These are phyloP conservation scores for Pantala flavescens DNA, from an alignment of 1,140 invertebrate species.

Conservation along the genomic window DNA sequence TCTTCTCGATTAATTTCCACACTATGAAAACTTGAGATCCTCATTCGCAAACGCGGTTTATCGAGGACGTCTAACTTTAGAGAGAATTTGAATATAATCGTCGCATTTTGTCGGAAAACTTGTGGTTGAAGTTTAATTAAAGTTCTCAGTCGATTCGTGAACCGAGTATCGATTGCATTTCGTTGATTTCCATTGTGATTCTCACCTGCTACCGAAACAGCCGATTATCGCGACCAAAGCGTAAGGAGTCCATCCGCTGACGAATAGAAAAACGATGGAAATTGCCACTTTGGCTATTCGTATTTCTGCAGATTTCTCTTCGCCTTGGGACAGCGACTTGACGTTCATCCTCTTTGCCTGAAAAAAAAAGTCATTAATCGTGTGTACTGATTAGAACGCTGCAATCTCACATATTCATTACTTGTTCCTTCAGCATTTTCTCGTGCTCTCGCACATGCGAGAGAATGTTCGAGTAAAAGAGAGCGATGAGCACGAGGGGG, in stretches of 20 bases:
- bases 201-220: constrained; percentile 42
- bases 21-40: no score
- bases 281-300: constrained; percentile 65
- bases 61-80: no score
- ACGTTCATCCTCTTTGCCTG: constrained; percentile 75
- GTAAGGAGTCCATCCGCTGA: constrained; percentile 65
- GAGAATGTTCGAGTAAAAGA: constrained; percentile 58
- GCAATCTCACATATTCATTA: constrained; percentile 24
- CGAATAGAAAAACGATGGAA: constrained; percentile 55
- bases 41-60: no score
- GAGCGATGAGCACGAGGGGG: constrained; percentile 53
- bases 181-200: no score
- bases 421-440: constrained; percentile 58
- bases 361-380: constrained; percentile 17
- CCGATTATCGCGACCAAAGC: constrained; percentile 59
- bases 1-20: no score
- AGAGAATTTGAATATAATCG: no score
- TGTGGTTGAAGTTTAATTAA: no score
- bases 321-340: constrained; percentile 57
- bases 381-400: no score
- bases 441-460: constrained; percentile 62
- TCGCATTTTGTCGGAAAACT: no score
- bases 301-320: constrained; percentile 53
- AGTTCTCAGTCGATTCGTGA: no score
- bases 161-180: no score